Evolutionary conservation across 2,113 vertebrate species (phyloP), one percentile per base, ranked within the genome.

Genomic region (Rhinoderma darwinii): DNA sequence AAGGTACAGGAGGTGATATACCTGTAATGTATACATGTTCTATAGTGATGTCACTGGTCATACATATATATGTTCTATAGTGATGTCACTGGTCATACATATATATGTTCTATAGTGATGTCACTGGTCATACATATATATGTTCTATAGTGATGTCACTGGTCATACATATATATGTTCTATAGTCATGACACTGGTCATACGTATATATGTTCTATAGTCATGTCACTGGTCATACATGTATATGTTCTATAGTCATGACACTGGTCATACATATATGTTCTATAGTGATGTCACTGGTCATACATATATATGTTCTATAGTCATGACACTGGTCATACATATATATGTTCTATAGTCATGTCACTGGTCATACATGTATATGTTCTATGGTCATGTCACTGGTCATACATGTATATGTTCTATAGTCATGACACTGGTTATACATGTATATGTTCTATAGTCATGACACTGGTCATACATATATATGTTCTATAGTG

Each of bases 1-100:
- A 91, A 92, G 93, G 96, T 96, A 35, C 35, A 8, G 9, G 39
- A 25, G 41, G 43, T 8, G 4, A 2, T 14, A 41, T 30, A 68
- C 66, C 2, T 35, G 30, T 68, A 15, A 73, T 43, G 3, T 11
- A 37, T 43, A 37, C 30, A 17, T 22, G n/a, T n/a, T n/a, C n/a
- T 47, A 4, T 27, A 27, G 59, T 81, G 68, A 39, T 39, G 70
- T 74, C 70, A 22, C 15, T 2, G 78, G 35, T 63, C 56, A 81
- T n/a, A 43, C 12, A 20, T 12, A 25, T 74, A 20, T 32, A 18
- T 61, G 12, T 18, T 41, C 51, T 47, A 20, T 77, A 41, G 32
- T 73, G 18, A 73, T 25, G 70, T 73, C 35, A 39, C 22, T 9
- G 35, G 7, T 56, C 32, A 56, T 17, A n/a, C n/a, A n/a, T n/a